Conservation (phyloP, 2,113 vertebrate species). For the Ranitomeya variabilis region DNA sequence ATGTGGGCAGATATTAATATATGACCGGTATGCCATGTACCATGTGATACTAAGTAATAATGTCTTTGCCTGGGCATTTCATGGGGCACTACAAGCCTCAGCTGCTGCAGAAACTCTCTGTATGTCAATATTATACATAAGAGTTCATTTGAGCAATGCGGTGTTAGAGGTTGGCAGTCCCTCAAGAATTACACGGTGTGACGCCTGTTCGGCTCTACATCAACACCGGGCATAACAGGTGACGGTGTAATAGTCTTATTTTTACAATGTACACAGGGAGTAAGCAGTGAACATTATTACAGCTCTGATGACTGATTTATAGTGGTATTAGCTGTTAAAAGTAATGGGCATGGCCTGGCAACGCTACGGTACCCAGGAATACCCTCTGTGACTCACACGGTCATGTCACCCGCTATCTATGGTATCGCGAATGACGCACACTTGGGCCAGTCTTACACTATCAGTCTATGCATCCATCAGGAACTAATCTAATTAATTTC, state of each 20-base stretch:
- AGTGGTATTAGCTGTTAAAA: background rate
- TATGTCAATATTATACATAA: background rate
- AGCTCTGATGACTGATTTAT: background rate
- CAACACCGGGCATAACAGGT: background rate
- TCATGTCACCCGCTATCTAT: conserved; percentile 11
- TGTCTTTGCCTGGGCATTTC: background rate
- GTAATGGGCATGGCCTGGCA: conserved; percentile 9
- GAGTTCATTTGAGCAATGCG: background rate
- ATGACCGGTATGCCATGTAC: background rate
- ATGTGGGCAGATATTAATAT: background rate
- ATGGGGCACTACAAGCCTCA: background rate
- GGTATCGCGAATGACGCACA: background rate
- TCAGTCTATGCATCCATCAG: background rate
- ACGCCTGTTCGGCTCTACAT: background rate
- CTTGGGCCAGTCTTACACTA: background rate
- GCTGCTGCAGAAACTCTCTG: conserved; percentile 10
- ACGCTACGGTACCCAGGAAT: background rate
- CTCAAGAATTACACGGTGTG: background rate
- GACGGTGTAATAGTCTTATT: background rate
- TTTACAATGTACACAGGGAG: background rate
- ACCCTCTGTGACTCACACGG: conserved; percentile 14
- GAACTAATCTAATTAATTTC: background rate
- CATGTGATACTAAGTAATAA: background rate
- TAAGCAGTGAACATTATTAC: background rate
- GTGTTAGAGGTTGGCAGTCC: background rate